Base-by-base conservation (phyloP, 1,140 invertebrate genomes). In the Chironomus striatipennis region DNA sequence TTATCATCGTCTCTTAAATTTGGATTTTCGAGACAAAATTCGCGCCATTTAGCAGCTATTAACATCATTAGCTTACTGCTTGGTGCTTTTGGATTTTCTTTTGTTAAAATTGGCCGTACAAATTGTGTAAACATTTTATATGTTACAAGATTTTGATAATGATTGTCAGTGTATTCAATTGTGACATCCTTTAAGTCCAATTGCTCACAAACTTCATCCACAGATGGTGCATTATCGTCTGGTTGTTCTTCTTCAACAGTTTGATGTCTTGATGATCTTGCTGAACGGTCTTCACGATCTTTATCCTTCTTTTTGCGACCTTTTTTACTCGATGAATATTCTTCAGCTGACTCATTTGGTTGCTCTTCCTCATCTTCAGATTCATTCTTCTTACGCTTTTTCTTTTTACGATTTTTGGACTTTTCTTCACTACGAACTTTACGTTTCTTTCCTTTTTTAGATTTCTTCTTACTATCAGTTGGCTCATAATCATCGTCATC, bases 121-220 rank as follows among this genome's bases (percentile, higher is more conserved):
- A 98, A 93, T 81, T 97, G 93, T 81, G 95, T 93, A 81, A 97
- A 99, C 2, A 96, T 83, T 85, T 98, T 98, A 83, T 98, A 98
- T n/a, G 93, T 96, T 0, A 90, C 96, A 73, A 98, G 85, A 79
- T 91, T 97, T 79, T 94, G 91, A 78, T 93, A 92, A 84, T 99
- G 96, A 15, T 91, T 90, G 75, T 97, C 94, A 3, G 89, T 89
- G 81, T 96, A 98, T 77, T 96, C 91, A 73, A 98, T 88, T 73
- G 94, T 89, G 18, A 98, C 94, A 84, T 98, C 95, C 67, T 90
- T 91, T 9, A 98, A 86, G 6, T 93, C 91, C 80, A 95, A 95
- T 15, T 94, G 93, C 12, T 90, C 90, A 83, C 96, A 98, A 17
- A 98, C 94, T 85, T 98, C 95, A 78, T 93, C 90, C 10, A 95